Evolutionary conservation across 30 jellyfish, hydroid and myxozoan genomes (phyloP).

Genomic region (Chironex yamaguchii): DNA sequence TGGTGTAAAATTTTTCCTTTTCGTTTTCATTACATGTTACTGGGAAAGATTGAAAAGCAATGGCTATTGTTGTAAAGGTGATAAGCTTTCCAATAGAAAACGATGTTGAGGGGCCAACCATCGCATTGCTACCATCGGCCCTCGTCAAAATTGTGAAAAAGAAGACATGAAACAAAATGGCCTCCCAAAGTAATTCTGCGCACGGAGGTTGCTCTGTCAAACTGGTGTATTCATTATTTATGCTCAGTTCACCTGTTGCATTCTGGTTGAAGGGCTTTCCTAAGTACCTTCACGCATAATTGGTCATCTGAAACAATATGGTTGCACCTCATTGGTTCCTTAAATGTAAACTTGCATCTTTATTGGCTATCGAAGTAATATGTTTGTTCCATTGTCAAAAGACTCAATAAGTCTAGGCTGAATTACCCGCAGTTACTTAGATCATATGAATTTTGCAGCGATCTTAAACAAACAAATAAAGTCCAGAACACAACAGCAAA

Average conservation of each 20-base stretch:
- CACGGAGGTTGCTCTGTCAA: neutral
- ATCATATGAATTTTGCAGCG: constrained; percentile 57
- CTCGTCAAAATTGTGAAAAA: neutral
- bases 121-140: constrained; percentile 86
- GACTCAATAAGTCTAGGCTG: constrained; percentile 79
- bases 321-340: constrained; percentile 46
- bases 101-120: constrained; percentile 77
- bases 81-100: constrained; percentile 60
- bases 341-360: neutral
- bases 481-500: neutral
- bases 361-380: neutral
- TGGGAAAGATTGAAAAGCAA: neutral
- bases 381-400: constrained; percentile 4
- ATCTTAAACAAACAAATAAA: neutral
- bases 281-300: constrained; percentile 40
- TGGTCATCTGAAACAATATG: constrained; percentile 70
- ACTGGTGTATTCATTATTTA: constrained; percentile 83
- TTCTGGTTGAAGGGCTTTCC: constrained; percentile 70
- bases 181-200: neutral
- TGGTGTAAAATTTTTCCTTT: constrained; percentile 80
- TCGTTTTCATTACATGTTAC: constrained; percentile 34
- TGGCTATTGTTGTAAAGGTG: neutral
- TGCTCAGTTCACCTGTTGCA: constrained; percentile 81
- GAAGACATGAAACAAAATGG: neutral
- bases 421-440: constrained; percentile 81